phyloP scores from a whole-genome alignment of 23 tunicate genomes.

The Styela clava region DNA sequence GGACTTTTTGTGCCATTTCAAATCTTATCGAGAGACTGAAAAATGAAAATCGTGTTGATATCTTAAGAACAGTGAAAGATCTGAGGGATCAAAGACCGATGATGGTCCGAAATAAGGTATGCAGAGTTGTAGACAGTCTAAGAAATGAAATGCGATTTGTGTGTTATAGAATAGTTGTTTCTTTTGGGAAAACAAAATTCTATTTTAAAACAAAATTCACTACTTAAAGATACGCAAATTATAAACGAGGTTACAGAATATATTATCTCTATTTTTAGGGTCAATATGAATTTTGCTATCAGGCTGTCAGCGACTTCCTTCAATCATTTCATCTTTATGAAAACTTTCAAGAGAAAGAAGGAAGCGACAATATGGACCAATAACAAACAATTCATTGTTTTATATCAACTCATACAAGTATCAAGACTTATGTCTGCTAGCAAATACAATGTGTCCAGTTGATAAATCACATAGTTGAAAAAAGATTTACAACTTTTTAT shows the following conservation, averaged over 20 bases:
- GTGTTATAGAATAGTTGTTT: no score
- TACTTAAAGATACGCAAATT: background rate
- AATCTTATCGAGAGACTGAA: conserved; percentile 50
- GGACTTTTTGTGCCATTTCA: conserved; percentile 43
- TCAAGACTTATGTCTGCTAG: no score
- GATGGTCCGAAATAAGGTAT: conserved; percentile 17
- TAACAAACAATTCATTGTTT: no score
- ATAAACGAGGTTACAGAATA: background rate
- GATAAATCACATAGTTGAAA: no score
- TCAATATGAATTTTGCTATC: conserved; percentile 57
- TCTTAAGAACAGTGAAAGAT: conserved; percentile 56
- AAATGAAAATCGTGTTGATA: conserved; percentile 56
- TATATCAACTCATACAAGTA: no score
- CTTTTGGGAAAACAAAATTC: no score
- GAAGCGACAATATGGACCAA: no score
- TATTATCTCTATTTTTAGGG: conserved; percentile 3
- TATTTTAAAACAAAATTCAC: no score
- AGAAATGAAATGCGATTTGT: background rate
- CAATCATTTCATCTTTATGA: conserved; percentile 55
- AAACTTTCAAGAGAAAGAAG: conserved; percentile 48
- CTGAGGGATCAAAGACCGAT: conserved; percentile 39
- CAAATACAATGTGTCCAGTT: no score
- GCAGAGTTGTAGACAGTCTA: background rate
- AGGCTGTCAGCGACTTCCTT: conserved; percentile 42
- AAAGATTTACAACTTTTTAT: no score